Evolutionary conservation across 2,888 invertebrate species (phyloP).

Genomic region (Sphaerophoria rueppellii): DNA sequence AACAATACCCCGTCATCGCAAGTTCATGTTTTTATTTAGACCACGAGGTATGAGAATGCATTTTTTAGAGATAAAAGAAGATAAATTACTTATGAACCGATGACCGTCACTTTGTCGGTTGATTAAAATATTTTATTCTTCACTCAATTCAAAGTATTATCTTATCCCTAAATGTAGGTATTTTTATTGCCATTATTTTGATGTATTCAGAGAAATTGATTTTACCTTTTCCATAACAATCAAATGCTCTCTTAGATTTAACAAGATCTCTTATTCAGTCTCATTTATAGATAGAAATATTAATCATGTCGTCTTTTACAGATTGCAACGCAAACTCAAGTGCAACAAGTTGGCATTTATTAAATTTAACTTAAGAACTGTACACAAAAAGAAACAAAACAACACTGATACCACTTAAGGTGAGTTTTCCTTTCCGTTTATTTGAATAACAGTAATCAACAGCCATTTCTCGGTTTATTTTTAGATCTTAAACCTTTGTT

Average conservation of each 20-base stretch:
- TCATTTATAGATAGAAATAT: neutral
- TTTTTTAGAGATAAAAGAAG: too few relatives aligned
- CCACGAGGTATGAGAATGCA: too few relatives aligned
- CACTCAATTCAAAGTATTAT: too few relatives aligned
- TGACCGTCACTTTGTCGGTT: too few relatives aligned
- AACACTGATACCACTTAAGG: constrained; percentile 71
- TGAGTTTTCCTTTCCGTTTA: constrained; percentile 16
- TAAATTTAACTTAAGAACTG: constrained; percentile 56
- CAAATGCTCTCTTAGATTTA: neutral
- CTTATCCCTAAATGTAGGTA: too few relatives aligned
- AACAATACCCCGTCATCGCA: too few relatives aligned
- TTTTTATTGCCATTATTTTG: too few relatives aligned
- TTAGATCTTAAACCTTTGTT: constrained; percentile 54
- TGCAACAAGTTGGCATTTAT: constrained; percentile 59
- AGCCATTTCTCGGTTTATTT: constrained; percentile 17
- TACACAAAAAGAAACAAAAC: constrained; percentile 36
- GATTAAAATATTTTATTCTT: too few relatives aligned
- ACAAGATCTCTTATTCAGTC: neutral
- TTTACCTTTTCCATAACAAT: too few relatives aligned
- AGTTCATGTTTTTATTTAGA: too few relatives aligned
- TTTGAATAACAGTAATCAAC: constrained; percentile 13
- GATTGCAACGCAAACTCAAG: constrained; percentile 37
- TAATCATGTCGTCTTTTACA: constrained; percentile 37
- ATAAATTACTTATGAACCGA: too few relatives aligned
- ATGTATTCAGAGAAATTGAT: too few relatives aligned